Evolutionary conservation across 2,113 vertebrate species (phyloP), one percentile per base, ranked within the genome.

Genomic region (Callionymus lyra): DNA sequence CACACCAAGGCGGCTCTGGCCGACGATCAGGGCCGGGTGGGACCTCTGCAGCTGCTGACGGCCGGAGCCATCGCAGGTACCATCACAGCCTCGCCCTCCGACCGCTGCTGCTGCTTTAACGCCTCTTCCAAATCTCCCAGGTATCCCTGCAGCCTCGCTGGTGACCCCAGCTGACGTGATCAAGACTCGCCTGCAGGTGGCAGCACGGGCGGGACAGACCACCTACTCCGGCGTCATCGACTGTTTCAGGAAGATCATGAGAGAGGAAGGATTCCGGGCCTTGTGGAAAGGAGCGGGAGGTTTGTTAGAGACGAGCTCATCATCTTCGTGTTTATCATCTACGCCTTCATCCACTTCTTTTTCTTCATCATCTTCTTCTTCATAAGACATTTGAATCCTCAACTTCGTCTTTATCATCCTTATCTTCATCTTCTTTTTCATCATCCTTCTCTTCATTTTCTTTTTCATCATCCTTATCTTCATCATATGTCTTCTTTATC

Each of bases 91-190:
- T 10, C 4, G 10, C 16, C 16, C 3, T 4, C 6, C 12, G 21
- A 27, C n/a, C n/a, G 34, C 4, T 35, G 13, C 13, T 35, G 1
- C 12, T 35, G 11, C 11, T 35, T 35, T 35, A n/a, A 27, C 8
- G 21, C 21, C 8, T 27, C 21, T 27, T 4, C 4, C 21, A 27
- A 2, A 8, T 53, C 46, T 54, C 35, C 41, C 85, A 98, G 93
- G 94, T 73, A 83, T 99, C 44, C 95, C 95, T 46, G 95, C 95
- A 18, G 95, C 94, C 75, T 99, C 94, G 17, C 82, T 98, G 43
- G 95, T 99, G 72, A 99, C 95, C 41, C 95, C 95, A 48, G 95
- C 95, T 63, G 95, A 99, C 80, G 95, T 99, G 79, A 89, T 99
- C 84, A 98, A 99, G 85, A 99, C 94, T 21, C 92, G 95, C 72